Conservation (phyloP, 2,888 invertebrate species). For the Orchestes rusci region DNA sequence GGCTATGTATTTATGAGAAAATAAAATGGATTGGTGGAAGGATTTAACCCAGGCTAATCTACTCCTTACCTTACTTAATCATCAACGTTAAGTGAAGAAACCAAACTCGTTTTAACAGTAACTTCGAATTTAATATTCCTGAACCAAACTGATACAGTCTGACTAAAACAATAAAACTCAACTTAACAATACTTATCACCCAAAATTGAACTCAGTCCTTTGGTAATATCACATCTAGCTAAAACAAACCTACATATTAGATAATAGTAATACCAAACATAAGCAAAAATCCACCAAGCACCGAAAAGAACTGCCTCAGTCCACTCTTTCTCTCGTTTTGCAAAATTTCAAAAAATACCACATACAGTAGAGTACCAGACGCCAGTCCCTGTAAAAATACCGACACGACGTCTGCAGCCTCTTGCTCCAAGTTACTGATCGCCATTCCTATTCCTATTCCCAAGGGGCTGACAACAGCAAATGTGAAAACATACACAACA, state of each 20-base stretch:
- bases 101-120: too few species aligned
- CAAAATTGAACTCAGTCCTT: neutral
- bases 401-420: slow-evolving; percentile 55
- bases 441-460: slow-evolving; percentile 71
- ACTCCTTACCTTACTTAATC: too few species aligned
- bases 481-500: slow-evolving; percentile 63
- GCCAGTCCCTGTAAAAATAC: slow-evolving; percentile 77
- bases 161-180: neutral
- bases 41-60: neutral
- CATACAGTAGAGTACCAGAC: slow-evolving; percentile 87
- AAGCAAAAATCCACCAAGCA: slow-evolving; percentile 60
- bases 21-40: neutral
- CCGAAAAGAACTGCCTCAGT: slow-evolving; percentile 57
- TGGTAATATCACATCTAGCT: slow-evolving; percentile 9
- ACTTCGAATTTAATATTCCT: neutral
- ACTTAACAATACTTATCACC: neutral
- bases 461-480: slow-evolving; percentile 72
- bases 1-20: slow-evolving; percentile 30
- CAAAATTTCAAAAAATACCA: slow-evolving; percentile 94
- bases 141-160: slow-evolving; percentile 13
- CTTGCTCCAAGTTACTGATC: slow-evolving; percentile 53
- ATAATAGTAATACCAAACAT: slow-evolving; percentile 54
- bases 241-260: neutral
- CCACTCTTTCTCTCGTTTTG: slow-evolving; percentile 53
- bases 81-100: too few species aligned